Base-by-base conservation (phyloP, 2,888 invertebrate genomes). In the Phalangium opilio region DNA sequence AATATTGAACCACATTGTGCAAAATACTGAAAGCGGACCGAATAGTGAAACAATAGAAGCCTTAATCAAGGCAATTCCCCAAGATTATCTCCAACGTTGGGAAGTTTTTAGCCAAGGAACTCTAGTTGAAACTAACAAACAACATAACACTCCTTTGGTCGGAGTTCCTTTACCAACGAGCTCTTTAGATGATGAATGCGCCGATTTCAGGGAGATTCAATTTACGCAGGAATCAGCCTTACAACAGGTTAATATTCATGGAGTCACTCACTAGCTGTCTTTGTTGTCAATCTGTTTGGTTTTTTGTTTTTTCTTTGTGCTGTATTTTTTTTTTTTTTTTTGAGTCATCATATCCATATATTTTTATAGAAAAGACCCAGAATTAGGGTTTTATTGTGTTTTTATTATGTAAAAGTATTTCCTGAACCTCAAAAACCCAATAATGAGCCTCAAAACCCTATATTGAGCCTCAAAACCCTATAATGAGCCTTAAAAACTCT, bases 191-290 rank as follows among this genome's bases (percentile, higher is more conserved):
- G 51, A 51, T 38, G 71, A 72, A 49, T 70, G 68, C 48, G 57
- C 61, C 45, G 71, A 74, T 51, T 73, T 70, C 55, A 65, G 68
- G 50, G 70, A 72, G 60, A 65, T 71, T 61, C 67, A 70, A 47
- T 72, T 71, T 59, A 66, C 69, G 14, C 70, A 71, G 55, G 70
- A 71, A 21, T 66, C 67, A 41, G 64, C 69, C 50, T 62, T 71
- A 59, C 73, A 73, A 58, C 72, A 73, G 67, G 73, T 72, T 61
- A 57, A 52, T 7, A 27, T 27, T 27, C 8, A 27, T 27, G 27
- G 4, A 4, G 27, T 27, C 27, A 4, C 27, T 27, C 27, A 27
- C 27, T 8, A 4, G 5, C 27, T 27, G 27, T 27, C 27, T n/a
- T n/a, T 7, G 27, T 27, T 27, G 27, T 27, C 4, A 27, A n/a